Evolutionary conservation across 2,113 vertebrate species (phyloP), one percentile per base, ranked within the genome.

Genomic region (Empidonax traillii): DNA sequence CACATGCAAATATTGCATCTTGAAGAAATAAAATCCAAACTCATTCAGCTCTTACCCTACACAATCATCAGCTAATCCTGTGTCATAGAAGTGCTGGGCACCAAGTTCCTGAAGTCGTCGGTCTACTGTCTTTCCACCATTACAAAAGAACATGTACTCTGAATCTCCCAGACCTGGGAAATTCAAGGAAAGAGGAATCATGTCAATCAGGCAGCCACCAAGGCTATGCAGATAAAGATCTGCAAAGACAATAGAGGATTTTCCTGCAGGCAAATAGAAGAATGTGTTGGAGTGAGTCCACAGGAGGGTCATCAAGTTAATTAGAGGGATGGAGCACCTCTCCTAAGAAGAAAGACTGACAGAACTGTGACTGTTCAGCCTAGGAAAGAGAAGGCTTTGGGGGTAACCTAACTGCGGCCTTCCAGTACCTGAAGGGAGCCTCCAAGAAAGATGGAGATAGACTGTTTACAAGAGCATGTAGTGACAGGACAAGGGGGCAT

Each of bases 111-210:
- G 98, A 43, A 99, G 98, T 46, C 98, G 97, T 47, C 73, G 89
- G 72, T 99, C 99, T 83, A 99, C 98, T 30, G 98, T 98, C 96
- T 99, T 99, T n/a, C 99, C 99, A n/a, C 99, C 99, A n/a, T 99
- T 99, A 96, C 99, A 99, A 94, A 99, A 99, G 97, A 98, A 98
- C 0, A 98, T 98, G 96, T 99, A 99, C 81, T 99, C 99, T 33
- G 99, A 99, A 94, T 99, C 99, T 83, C 99, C 99, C 91, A 99
- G 98, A 95, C 98, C 99, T 99, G 59, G 41, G 8, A 83, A 87
- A 73, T 23, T 46, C n/a, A 96, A 87, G 72, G 4, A 47, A 85
- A 92, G n/a, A 85, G 22, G 11, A 66, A 88, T 35, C 0, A 0
- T 9, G 24, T 73, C n/a, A 82, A 20, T 30, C 31, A 79, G 18